Base-by-base conservation (phyloP, 2,797 vertebrate species). In the Merluccius polli region DNA sequence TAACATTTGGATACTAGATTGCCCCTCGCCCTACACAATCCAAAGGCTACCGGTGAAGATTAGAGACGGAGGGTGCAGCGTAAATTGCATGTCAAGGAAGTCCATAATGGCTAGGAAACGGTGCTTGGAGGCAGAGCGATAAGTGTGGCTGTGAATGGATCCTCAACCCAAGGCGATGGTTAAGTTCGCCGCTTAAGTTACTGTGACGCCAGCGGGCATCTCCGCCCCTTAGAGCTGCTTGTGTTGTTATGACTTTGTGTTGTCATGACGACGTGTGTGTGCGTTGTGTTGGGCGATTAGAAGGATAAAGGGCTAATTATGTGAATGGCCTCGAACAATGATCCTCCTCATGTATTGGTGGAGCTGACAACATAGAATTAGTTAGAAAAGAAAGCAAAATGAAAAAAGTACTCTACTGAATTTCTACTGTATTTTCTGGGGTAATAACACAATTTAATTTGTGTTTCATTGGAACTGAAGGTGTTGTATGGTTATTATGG, bases 1-100 rank as follows among this genome's bases (percentile, higher is more conserved):
- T 89, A 84, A 83, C 88, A 91, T 93, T 90, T 92, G 90, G 89
- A 90, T 91, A 89, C 90, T 91, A 90, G 78, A 87, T 91, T 90
- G 89, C 85, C 77, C 74, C 65, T 59, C 52, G 79, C 82, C 79
- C 82, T 81, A n/a, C 52, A 88, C 86, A 91, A 89, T 89, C 78
- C 79, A 77, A 78, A 79, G 82, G 82, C 75, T 41, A 83, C 83
- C 86, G 75, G 82, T 79, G 77, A 82, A 89, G 92, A 92, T 93
- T 93, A 92, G 86, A 90, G 83, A 83, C 76, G 68, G 59, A 83
- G 82, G 89, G 88, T 89, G 84, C 86, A 87, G 81, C 83, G 84
- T 89, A 86, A 89, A 89, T 80, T 78, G 33, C 78, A 86, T 87
- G 81, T 92, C 87, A 92, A 90, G 87, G 84, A 59, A 87, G 84